A percentile compares a stretch with the other conserved stretches of the same genome.
These are phyloP conservation scores for Caerostris extrusa DNA, from an alignment of 1,140 invertebrate species.

Conservation along the genomic window DNA sequence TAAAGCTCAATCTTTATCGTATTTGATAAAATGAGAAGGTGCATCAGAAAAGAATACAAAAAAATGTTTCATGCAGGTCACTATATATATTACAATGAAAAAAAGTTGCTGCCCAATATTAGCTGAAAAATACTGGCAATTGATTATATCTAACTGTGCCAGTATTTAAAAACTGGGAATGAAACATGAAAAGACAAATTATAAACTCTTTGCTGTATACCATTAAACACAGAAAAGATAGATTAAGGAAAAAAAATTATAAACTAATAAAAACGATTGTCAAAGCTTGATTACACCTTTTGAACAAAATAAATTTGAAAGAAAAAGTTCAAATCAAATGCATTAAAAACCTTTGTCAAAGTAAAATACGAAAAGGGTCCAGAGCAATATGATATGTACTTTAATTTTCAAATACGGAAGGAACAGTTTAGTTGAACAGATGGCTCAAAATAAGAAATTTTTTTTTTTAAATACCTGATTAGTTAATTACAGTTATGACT, in stretches of 20 bases:
- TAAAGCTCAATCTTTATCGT: background rate
- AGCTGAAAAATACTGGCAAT: background rate
- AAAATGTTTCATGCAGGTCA: background rate
- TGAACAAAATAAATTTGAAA: background rate
- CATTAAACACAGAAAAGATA: background rate
- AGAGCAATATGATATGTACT: constrained; percentile 22
- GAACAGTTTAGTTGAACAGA: constrained; percentile 6
- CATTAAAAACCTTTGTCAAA: background rate
- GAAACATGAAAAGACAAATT: background rate
- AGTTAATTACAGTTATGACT: too few relatives aligned
- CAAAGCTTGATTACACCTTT: constrained; percentile 39
- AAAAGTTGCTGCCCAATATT: background rate
- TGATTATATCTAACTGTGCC: background rate
- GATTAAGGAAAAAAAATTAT: too few relatives aligned
- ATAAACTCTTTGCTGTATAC: background rate
- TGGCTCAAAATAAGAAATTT: background rate
- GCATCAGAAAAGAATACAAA: background rate
- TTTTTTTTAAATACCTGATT: too few relatives aligned
- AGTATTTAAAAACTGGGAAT: background rate
- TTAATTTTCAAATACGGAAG: constrained; percentile 7
- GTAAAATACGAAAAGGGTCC: background rate
- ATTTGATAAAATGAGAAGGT: background rate
- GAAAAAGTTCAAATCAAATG: background rate
- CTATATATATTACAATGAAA: background rate
- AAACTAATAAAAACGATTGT: constrained; percentile 22